Conservation (phyloP, 1,140 invertebrate species). For the Cyclina sinensis region DNA sequence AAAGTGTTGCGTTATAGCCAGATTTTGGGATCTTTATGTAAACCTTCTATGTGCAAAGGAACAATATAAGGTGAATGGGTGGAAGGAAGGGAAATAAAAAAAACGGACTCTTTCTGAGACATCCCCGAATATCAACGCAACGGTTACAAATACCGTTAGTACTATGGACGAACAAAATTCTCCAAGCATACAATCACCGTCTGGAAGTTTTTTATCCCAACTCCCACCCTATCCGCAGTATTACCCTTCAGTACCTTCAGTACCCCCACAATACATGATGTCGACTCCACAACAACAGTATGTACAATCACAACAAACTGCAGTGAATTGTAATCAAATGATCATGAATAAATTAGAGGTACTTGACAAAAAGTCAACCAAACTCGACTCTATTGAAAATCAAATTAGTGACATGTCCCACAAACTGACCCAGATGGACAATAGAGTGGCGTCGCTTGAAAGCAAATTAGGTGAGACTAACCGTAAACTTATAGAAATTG, state of each 20-base stretch:
- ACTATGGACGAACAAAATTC: background rate
- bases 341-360: conserved; percentile 6
- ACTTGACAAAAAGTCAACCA: background rate
- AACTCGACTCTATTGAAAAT: conserved; percentile 37
- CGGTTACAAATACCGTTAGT: background rate
- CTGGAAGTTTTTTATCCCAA: background rate
- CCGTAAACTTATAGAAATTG: conserved; percentile 32
- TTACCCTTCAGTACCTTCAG: background rate
- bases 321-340: background rate
- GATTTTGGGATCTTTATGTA: too few relatives aligned
- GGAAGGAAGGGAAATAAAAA: too few relatives aligned
- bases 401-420: background rate
- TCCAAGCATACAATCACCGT: background rate
- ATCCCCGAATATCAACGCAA: background rate
- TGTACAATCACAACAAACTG: background rate
- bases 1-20: too few relatives aligned
- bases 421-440: conserved; percentile 12
- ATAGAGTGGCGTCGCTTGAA: background rate
- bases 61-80: too few relatives aligned
- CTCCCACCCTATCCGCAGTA: background rate
- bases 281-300: background rate
- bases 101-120: too few relatives aligned
- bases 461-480: conserved; percentile 20
- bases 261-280: too few relatives aligned
- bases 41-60: too few relatives aligned